These are phyloP conservation scores for Fragum fragum DNA, from an alignment of 2,888 invertebrate species.

Conservation along the genomic window DNA sequence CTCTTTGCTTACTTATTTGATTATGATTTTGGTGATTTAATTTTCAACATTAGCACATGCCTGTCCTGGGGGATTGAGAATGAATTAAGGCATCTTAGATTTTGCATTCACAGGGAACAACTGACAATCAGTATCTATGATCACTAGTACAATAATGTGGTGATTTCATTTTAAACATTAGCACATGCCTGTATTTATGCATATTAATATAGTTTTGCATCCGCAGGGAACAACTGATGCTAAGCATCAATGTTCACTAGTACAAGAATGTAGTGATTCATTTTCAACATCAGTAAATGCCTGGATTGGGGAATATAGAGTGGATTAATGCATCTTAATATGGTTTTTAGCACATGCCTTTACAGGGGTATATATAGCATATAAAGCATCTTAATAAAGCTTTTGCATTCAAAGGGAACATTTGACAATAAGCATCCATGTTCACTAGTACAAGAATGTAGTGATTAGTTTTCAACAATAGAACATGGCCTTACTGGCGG, in stretches of 20 bases:
- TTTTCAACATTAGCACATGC: no score
- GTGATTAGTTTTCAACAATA: not conserved
- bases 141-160: not conserved
- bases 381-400: not conserved
- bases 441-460: not conserved
- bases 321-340: no score
- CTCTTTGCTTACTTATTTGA: no score
- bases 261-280: not conserved
- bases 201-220: not conserved
- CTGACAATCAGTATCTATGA: no score
- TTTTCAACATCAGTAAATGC: not conserved
- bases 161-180: not conserved
- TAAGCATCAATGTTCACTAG: not conserved
- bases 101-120: no score
- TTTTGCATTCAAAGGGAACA: no score
- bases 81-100: no score
- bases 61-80: no score
- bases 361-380: not conserved
- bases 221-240: no score
- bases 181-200: not conserved
- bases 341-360: no score
- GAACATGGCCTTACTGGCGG: conserved; percentile 22
- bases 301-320: not conserved
- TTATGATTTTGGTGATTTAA: no score
- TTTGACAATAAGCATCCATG: not conserved